These are phyloP conservation scores for Cladopsammia gracilis DNA, from an alignment of 64 coral and sea anemone genomes.

Conservation along the genomic window DNA sequence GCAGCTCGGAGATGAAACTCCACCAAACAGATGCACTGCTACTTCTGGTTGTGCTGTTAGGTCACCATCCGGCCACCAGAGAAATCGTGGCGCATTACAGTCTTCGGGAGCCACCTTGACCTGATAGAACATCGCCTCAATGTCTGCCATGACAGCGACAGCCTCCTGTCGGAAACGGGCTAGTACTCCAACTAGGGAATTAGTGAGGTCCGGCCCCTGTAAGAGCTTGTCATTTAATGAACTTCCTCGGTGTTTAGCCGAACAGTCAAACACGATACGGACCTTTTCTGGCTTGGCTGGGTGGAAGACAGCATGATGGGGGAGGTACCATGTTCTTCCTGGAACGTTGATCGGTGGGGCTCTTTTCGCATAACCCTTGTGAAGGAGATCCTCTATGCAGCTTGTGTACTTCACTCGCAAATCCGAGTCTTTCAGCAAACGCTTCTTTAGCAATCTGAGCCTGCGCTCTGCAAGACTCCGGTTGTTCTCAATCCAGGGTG, in stretches of 20 bases:
- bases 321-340: conserved; percentile 7
- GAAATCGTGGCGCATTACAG: background rate
- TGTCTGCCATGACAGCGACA: background rate
- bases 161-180: background rate
- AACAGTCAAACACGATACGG: conserved; percentile 1
- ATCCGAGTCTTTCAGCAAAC: background rate
- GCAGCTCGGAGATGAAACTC: background rate
- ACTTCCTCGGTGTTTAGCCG: background rate
- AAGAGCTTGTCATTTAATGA: background rate
- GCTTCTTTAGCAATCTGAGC: background rate
- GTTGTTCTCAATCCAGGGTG: conserved; percentile 13
- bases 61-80: conserved; percentile 22
- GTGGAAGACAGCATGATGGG: conserved; percentile 16
- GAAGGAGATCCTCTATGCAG: background rate
- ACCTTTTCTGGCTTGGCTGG: conserved; percentile 12
- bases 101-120: background rate
- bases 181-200: background rate
- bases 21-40: background rate
- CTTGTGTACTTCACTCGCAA: background rate
- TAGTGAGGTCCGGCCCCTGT: conserved; percentile 8
- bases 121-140: conserved; percentile 10
- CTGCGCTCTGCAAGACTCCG: background rate
- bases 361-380: background rate
- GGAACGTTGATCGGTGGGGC: background rate
- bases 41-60: background rate